Evolutionary conservation across 2,113 vertebrate species (phyloP), one percentile per base, ranked within the genome.

Genomic region (Mormyrus iriodes): DNA sequence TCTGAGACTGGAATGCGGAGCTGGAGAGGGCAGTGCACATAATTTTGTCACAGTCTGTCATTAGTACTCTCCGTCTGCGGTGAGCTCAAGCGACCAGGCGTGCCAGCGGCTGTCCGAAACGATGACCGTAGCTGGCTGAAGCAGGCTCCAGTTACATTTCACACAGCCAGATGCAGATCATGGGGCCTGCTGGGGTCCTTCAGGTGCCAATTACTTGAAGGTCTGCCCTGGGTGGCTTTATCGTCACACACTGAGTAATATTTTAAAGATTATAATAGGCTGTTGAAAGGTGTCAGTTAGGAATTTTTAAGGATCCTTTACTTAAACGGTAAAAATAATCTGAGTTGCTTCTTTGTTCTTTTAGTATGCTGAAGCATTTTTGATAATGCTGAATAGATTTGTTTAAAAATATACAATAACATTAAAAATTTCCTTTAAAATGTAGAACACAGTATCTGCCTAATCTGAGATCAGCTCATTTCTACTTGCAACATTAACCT

Each of bases 271-370:
- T 88, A 31, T 82, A 76, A 55, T 7, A 49, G 51, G 69, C 44
- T 88, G 69, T 82, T 83, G 88, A 82, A 83, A 55, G 49, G 13
- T 73, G 39, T 31, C 87, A 49, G 24, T 53, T 52, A 76, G 42
- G 44, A 65, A 61, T 61, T 85, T 15, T 31, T 53, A 86, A 53
- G 12, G 85, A 86, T 48, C 8, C 13, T 17, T 5, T 48, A 46
- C n/a, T 49, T 85, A 13, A 85, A 85, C 53, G 21, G 24, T 24
- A 58, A n/a, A 61, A 61, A 24, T 31, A 73, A 73, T 73, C 27
- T 15, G 44, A 86, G 10, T 35, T 86, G 46, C 12, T 17, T 86
- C 84, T 51, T 86, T 86, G 4, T 86, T 42, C n/a, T 86, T 52
- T 31, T 27, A 53, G 19, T 4, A 31, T 52, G 44, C 12, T 24